phyloP scores from a whole-genome alignment of 64 coral and sea anemone genomes.

The Platygyra sinensis region DNA sequence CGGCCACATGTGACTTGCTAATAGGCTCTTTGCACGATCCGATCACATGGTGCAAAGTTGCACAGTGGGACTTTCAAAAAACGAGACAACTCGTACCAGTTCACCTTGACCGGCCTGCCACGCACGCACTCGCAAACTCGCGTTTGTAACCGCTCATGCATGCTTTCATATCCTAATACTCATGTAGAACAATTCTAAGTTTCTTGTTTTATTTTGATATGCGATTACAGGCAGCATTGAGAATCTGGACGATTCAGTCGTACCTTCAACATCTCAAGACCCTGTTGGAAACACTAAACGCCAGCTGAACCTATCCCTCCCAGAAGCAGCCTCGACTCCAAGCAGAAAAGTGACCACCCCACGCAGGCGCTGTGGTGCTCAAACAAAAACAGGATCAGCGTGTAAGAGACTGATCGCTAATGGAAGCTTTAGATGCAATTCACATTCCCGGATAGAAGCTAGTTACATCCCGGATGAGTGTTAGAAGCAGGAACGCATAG shows the following conservation, averaged over 20 bases:
- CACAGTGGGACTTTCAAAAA: no score
- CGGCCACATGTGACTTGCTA: no score
- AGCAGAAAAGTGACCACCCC: slow-evolving; percentile 24
- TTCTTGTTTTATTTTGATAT: neutral
- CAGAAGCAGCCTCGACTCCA: slow-evolving; percentile 61
- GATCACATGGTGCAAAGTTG: no score
- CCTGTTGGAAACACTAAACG: slow-evolving; percentile 19
- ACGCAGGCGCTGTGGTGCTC: slow-evolving; percentile 70
- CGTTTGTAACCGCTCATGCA: no score
- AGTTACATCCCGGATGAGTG: slow-evolving; percentile 17
- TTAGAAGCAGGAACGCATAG: neutral
- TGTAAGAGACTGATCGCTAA: slow-evolving; percentile 78
- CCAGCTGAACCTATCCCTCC: slow-evolving; percentile 46
- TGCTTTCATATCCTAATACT: neutral
- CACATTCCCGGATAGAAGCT: slow-evolving; percentile 35
- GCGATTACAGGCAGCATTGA: neutral
- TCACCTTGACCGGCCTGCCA: no score
- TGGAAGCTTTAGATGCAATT: slow-evolving; percentile 62
- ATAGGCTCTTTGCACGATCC: no score
- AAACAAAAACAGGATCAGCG: slow-evolving; percentile 71
- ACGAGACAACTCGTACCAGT: no score
- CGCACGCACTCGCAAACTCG: no score
- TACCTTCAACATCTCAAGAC: neutral
- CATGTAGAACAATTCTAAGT: neutral
- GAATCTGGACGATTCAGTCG: neutral